Evolutionary conservation across 64 coral and sea anemone genomes (phyloP), one percentile per base, ranked within the genome.

Genomic region (Astreopora myriophthalma): DNA sequence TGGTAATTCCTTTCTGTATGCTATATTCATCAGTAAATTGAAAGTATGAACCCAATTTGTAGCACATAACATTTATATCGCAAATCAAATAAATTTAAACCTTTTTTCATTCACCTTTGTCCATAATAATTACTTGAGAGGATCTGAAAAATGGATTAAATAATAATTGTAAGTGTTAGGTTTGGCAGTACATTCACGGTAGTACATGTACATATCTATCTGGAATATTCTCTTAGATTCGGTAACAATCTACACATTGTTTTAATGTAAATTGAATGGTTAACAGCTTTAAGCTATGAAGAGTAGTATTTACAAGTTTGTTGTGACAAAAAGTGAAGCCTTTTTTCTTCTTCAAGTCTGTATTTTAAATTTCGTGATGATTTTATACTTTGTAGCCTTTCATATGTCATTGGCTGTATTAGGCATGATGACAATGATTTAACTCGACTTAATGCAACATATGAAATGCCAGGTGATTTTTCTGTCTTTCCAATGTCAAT

Each of bases 401-500:
- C 69, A 51, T 68, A 58, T 30, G 85, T 44, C 63, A 87, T 87
- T 71, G 85, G 85, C 35, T 87, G 19, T 46, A 71, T 38, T 5
- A 85, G 31, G 20, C 33, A 63, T 62, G 80, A 85, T 64, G 80
- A 85, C 37, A 85, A 64, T 64, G 80, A 62, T 85, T 85, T 11
- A 65, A 71, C 67, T 74, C 61, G 69, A 70, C 83, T 86, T n/a
- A 86, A 42, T 37, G 83, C 83, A 68, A 86, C 83, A 86, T 86
- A 86, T 23, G 83, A 69, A 30, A 86, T 69, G 20, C 83, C 83
- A 69, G 83, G 27, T n/a, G 20, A 24, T 65, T 39, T 86, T 37
- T 86, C 83, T 86, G 83, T 69, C 66, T 67, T 67, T 20, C 83
- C 83, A 69, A 86, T 68, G 34, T 86, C 57, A 37, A 86, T 70